These are phyloP conservation scores for Myotis davidii DNA, from an alignment of 2,113 vertebrate species.

Conservation along the genomic window DNA sequence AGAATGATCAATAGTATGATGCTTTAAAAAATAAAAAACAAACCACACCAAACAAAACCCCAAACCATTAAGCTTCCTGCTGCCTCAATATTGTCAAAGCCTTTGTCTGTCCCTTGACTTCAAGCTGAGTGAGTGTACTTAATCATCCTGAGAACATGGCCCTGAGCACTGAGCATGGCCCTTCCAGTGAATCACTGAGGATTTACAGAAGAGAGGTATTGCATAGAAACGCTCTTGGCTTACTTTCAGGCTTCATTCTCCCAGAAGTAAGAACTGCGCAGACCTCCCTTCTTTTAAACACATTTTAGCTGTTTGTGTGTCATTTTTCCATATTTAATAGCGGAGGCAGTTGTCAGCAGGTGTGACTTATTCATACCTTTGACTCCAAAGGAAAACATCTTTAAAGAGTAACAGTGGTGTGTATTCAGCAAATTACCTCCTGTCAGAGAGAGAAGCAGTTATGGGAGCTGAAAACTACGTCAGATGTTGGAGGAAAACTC, in stretches of 20 bases:
- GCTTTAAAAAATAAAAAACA: not conserved
- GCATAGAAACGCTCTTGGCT: constrained; percentile 59
- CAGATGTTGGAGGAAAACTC: constrained; percentile 39
- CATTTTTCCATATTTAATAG: constrained; percentile 60
- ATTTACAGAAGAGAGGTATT: constrained; percentile 48
- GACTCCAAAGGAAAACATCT: constrained; percentile 64
- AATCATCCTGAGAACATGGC: constrained; percentile 62
- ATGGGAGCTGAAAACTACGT: constrained; percentile 12
- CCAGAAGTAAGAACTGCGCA: constrained; percentile 51
- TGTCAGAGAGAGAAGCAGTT: constrained; percentile 54
- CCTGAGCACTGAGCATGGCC: constrained; percentile 47
- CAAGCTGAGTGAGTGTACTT: constrained; percentile 66
- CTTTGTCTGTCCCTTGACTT: constrained; percentile 68
- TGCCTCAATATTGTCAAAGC: constrained; percentile 56
- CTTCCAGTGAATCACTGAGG: constrained; percentile 53
- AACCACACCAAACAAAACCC: not conserved
- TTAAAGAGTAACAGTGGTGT: constrained; percentile 47
- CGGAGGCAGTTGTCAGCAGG: constrained; percentile 52
- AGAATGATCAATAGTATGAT: constrained; percentile 67
- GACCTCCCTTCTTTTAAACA: constrained; percentile 44
- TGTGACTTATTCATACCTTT: constrained; percentile 69
- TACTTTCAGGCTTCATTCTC: constrained; percentile 51
- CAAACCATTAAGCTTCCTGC: constrained; percentile 35
- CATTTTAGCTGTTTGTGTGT: constrained; percentile 61
- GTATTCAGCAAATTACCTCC: constrained; percentile 48